Evolutionary conservation across 2,113 vertebrate genomes (phyloP), one percentile per base, ranked within the genome.

Genomic region (Bubo blakistoni): DNA sequence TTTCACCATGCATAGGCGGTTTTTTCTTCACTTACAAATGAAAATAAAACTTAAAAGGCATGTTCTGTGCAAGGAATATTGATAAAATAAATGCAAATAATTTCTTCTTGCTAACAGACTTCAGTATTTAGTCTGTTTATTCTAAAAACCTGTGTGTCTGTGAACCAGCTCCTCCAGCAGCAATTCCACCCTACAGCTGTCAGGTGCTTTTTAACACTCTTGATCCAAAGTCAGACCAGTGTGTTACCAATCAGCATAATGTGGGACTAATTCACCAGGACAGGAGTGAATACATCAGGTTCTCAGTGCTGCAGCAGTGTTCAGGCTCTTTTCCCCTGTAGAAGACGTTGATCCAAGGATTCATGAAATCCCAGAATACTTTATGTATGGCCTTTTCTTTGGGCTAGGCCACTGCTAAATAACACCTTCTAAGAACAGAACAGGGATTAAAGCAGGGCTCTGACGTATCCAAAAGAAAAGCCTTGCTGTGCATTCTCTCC

Each of bases 211-310:
- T 34, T 66, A 62, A 40, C 17, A 9, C 63, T 59, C 11, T 6
- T 51, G 24, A 14, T 54, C 51, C 52, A 15, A 38, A 61, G 32
- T 49, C 71, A 70, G 42, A 17, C 29, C 38, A 8, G 17, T 15
- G 42, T 66, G 81, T 62, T 73, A 34, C 36, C 34, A 3, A 11
- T 55, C n/a, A 84, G 38, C 7, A 2, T 3, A 32, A 83, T 1
- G 3, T n/a, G 54, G 22, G 40, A 76, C 38, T 73, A 54, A 21
- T 22, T 77, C 71, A 46, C 27, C 65, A 32, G 32, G 47, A 17
- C 0, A 5, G 11, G 7, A 88, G 30, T 12, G 19, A 84, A 30
- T 47, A 1, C 1, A 0, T 29, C 47, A 24, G 34, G 27, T 62
- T 86, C 38, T 81, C 44, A n/a, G 8, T 29, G 21, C 76, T 38